phyloP scores from a whole-genome alignment of 2,888 invertebrate species.

The Drosophila greeni region DNA sequence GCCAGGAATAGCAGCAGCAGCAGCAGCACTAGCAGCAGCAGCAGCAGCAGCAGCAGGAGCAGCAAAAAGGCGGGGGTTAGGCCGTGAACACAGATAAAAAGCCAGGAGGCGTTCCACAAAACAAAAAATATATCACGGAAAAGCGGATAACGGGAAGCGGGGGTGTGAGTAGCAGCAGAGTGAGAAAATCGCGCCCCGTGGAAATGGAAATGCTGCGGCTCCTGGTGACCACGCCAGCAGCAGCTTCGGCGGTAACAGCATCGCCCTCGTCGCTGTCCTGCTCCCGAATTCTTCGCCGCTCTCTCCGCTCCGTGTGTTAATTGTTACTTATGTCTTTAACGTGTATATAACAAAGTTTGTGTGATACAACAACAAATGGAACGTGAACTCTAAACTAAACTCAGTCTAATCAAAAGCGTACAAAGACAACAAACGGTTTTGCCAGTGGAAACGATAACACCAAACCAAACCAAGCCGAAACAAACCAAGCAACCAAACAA shows the following conservation, averaged over 20 bases:
- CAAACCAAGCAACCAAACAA: constrained; percentile 41
- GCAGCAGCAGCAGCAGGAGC: constrained; percentile 20
- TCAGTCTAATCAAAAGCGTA: constrained; percentile 59
- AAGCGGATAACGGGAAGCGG: constrained; percentile 4
- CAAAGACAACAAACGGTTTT: constrained; percentile 68
- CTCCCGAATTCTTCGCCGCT: constrained; percentile 26
- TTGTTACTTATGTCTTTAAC: constrained; percentile 65
- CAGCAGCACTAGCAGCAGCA: constrained; percentile 17
- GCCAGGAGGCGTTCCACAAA: constrained; percentile 20
- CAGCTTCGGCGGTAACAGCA: constrained; percentile 34
- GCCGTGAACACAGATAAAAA: constrained; percentile 37
- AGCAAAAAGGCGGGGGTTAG: constrained; percentile 8
- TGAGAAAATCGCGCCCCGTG: constrained; percentile 24
- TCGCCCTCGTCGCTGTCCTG: constrained; percentile 19
- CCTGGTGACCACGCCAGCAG: constrained; percentile 36
- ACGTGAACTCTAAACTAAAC: constrained; percentile 36
- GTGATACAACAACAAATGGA: constrained; percentile 52
- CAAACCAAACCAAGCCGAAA: constrained; percentile 23
- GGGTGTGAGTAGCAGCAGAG: constrained; percentile 2
- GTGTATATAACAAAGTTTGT: constrained; percentile 59
- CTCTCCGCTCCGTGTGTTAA: constrained; percentile 62
- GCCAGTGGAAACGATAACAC: constrained; percentile 38
- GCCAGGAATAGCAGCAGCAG: constrained; percentile 39
- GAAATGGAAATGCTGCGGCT: constrained; percentile 57
- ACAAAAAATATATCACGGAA: constrained; percentile 8